Evolutionary conservation across 2,113 vertebrate species (phyloP), one percentile per base, ranked within the genome.

Genomic region (Daubentonia madagascariensis): DNA sequence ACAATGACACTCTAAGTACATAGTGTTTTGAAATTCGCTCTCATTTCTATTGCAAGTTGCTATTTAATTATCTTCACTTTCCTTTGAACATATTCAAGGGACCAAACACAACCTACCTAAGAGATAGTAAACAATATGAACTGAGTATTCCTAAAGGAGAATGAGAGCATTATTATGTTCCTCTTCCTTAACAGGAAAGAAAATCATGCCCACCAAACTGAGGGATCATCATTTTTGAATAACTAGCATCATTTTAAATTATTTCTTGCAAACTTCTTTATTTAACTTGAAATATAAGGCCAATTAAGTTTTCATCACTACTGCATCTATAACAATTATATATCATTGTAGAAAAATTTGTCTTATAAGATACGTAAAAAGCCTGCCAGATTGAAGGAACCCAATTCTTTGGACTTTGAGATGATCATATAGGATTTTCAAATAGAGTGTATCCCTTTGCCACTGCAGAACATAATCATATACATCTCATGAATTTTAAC

Each of bases 181-280:
- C 43, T 30, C 1, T 52, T 94, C 95, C 68, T 73, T 78, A n/a
- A 83, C 37, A 78, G 73, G 63, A 86, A n/a, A 93, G 45, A 88
- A 94, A 95, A 87, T 75, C 73, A 67, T 43, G 57, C 80, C 72
- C 90, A 43, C 61, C 52, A 96, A 95, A 92, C n/a, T 0, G 30
- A 78, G 17, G 43, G 32, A 54, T 94, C 83, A 40, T 81, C 95
- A 83, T 87, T 91, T 97, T 89, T 91, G 94, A 93, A 91, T 75
- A 98, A 67, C 43, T 52, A 40, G 16, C 50, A 72, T 95, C 73
- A 97, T 96, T 83, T 67, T 45, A 96, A 94, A 95, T 89, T 85
- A 85, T 80, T 92, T 89, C 45, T 91, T 67, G 37, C 54, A 93
- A 91, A 84, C 20, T 89, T 88, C 57, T 88, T 92, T 88, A 32